These are phyloP conservation scores for Penaeus vannamei DNA, from an alignment of 1,140 invertebrate species.

Conservation along the genomic window DNA sequence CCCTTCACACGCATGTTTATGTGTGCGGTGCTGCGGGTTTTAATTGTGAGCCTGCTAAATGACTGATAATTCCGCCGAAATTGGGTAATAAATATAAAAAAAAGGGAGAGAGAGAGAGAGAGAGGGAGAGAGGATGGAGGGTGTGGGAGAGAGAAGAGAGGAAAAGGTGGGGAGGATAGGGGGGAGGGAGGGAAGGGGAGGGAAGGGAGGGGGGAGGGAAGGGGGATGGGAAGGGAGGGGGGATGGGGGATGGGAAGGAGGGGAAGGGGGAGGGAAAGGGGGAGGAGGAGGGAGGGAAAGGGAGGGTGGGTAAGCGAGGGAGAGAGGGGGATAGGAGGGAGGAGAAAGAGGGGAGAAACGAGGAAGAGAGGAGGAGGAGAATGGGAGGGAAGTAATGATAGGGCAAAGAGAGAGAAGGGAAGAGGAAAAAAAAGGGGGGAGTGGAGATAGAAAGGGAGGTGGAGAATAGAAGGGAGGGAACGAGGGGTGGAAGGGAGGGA, in stretches of 20 bases:
- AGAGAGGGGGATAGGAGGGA: neutral
- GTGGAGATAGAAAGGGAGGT: too few species aligned
- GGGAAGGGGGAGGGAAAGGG: neutral
- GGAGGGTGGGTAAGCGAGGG: neutral
- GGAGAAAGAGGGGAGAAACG: neutral
- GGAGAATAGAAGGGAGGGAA: too few species aligned
- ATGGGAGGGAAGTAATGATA: too few species aligned
- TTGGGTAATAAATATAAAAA: conserved; percentile 28
- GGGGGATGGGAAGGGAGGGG: neutral
- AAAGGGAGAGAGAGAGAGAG: neutral
- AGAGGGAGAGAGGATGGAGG: neutral
- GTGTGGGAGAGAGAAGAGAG: too few species aligned
- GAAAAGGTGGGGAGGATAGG: too few species aligned
- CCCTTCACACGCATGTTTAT: too few species aligned
- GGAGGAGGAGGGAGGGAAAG: neutral
- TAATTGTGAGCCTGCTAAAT: too few species aligned
- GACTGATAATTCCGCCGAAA: neutral
- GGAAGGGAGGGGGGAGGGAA: too few species aligned
- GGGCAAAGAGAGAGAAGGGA: neutral
- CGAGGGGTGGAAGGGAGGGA: too few species aligned
- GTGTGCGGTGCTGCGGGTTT: too few species aligned
- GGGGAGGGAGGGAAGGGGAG: too few species aligned
- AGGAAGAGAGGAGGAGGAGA: neutral
- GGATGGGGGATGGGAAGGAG: neutral
- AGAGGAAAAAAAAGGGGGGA: neutral